Percentiles rank a stretch among this genome's conserved stretches.
phyloP scores from a whole-genome alignment of 2,797 vertebrate genomes.

The Netta rufina region DNA sequence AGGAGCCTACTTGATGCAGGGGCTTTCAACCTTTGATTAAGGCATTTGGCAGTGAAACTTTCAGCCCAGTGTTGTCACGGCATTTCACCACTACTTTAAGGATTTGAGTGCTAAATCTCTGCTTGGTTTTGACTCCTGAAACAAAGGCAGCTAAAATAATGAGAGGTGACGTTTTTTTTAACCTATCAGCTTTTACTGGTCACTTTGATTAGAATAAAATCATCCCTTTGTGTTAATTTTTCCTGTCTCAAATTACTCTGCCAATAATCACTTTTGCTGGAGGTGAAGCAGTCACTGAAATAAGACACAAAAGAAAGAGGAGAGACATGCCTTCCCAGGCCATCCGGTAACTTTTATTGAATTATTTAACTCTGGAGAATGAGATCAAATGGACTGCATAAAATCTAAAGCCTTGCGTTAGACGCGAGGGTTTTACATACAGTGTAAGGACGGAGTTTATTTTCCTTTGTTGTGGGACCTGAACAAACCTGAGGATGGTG shows the following conservation, averaged over 20 bases:
- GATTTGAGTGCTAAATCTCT: not conserved
- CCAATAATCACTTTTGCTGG: not conserved
- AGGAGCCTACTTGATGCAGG: not conserved
- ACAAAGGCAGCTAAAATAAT: not conserved
- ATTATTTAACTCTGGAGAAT: not conserved
- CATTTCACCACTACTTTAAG: not conserved
- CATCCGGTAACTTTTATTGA: not conserved
- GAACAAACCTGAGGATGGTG: not conserved
- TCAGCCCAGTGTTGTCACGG: fast-evolving
- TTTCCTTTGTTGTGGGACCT: not conserved
- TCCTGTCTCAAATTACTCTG: not conserved
- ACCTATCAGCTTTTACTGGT: not conserved
- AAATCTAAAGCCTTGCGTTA: not conserved
- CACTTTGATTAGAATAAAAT: not conserved
- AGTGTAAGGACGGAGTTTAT: not conserved
- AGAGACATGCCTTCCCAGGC: not conserved
- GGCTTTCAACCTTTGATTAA: not conserved
- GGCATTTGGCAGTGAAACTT: not conserved
- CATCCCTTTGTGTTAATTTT: not conserved
- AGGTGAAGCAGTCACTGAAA: not conserved
- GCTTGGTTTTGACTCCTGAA: not conserved
- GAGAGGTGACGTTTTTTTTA: not conserved
- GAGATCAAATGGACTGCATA: not conserved
- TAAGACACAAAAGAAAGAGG: not conserved
- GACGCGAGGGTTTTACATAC: not conserved